A percentile compares a stretch with the other conserved stretches of the same genome.
Evolutionary conservation across 1,140 invertebrate species (phyloP).

Genomic region (Zaprionus camerounensis): DNA sequence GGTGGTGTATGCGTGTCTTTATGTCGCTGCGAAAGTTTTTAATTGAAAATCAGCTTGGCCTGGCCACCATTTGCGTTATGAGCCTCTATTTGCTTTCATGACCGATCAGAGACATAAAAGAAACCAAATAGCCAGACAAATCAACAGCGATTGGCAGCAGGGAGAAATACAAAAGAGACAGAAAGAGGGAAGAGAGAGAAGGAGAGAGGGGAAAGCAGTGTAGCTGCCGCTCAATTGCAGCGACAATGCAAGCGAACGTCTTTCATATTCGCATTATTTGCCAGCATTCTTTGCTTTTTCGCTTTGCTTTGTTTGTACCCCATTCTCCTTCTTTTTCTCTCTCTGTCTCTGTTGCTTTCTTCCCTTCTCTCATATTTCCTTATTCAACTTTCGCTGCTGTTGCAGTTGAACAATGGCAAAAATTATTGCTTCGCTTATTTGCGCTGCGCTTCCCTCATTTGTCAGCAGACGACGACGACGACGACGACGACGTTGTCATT

Average conservation of each 20-base stretch:
- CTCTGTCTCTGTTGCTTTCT: too few species aligned
- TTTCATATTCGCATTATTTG: slow-evolving; percentile 69
- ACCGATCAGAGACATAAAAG: not conserved
- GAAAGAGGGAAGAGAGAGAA: not conserved
- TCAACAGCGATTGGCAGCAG: slow-evolving; percentile 22
- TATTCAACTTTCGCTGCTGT: slow-evolving; percentile 7
- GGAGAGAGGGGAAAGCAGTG: not conserved
- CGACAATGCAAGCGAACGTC: slow-evolving; percentile 22
- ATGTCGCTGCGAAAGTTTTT: slow-evolving; percentile 51
- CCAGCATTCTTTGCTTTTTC: slow-evolving; percentile 53
- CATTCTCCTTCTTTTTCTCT: not conserved
- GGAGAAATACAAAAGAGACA: not conserved
- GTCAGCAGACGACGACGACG: slow-evolving; percentile 39
- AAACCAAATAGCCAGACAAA: slow-evolving; percentile 13
- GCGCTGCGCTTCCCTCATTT: slow-evolving; percentile 72
- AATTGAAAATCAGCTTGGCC: slow-evolving; percentile 59
- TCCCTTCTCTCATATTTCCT: not conserved
- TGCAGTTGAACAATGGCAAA: slow-evolving; percentile 56
- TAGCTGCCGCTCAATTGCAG: slow-evolving; percentile 8
- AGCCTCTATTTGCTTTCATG: slow-evolving; percentile 42
- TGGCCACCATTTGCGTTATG: slow-evolving; percentile 44
- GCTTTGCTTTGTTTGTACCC: slow-evolving; percentile 62
- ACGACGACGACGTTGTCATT: not conserved
- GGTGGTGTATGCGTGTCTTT: not conserved
- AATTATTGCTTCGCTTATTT: slow-evolving; percentile 78